These are phyloP conservation scores for Passerculus sandwichensis DNA, from an alignment of 2,797 vertebrate species.

Conservation along the genomic window DNA sequence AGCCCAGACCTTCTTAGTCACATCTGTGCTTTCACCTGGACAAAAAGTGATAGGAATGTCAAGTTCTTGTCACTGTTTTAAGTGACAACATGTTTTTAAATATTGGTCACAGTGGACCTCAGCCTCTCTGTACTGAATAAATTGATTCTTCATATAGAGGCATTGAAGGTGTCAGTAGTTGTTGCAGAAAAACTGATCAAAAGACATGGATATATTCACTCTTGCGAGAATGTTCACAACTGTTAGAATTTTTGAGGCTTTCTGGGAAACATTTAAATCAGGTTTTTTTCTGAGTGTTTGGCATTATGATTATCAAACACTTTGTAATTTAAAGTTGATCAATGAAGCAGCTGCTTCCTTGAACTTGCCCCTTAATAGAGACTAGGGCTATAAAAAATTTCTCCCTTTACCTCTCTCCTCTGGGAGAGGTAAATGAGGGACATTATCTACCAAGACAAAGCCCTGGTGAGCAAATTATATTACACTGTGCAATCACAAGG, in stretches of 20 bases:
- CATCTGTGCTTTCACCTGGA: neutral
- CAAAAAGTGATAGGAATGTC: neutral
- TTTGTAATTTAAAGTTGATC: neutral
- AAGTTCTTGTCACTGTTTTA: neutral
- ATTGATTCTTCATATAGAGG: neutral
- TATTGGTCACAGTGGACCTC: neutral
- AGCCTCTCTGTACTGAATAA: neutral
- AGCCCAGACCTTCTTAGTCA: neutral
- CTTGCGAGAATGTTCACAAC: neutral
- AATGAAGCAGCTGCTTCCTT: neutral
- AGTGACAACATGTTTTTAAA: neutral
- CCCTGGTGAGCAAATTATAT: neutral
- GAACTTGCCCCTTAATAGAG: neutral
- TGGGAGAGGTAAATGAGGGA: neutral
- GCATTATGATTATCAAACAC: neutral
- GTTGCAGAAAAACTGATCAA: neutral
- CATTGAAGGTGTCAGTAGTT: neutral
- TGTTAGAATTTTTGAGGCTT: neutral
- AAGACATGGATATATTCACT: neutral
- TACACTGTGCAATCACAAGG: neutral
- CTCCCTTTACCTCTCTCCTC: neutral
- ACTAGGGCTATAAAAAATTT: neutral
- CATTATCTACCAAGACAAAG: neutral
- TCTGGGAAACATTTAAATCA: neutral
- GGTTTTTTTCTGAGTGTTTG: neutral